Evolutionary conservation across 53 echinoderm and acorn worm species (phyloP).

Genomic region (Patiria pectinifera): DNA sequence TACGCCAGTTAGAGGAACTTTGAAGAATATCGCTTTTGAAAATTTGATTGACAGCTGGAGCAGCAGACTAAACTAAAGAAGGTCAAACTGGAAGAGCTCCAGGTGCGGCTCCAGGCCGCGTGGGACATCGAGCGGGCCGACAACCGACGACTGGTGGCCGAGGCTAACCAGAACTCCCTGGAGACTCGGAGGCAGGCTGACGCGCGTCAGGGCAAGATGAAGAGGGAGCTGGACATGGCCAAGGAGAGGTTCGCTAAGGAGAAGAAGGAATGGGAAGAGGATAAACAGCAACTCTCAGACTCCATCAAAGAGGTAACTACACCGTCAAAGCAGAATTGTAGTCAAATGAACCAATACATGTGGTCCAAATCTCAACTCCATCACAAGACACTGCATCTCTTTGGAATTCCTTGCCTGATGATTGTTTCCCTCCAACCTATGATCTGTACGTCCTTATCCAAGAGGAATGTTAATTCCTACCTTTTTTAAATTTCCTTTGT

Average conservation of each 20-base stretch:
- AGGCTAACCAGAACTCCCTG: conserved; percentile 86
- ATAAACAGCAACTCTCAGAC: conserved; percentile 66
- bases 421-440: no score
- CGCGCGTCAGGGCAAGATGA: conserved; percentile 61
- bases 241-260: conserved; percentile 78
- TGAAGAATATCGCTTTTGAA: neutral
- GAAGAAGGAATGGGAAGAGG: conserved; percentile 81
- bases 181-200: conserved; percentile 87
- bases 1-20: no score
- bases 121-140: conserved; percentile 95
- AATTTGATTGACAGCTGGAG: conserved; percentile 71
- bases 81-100: conserved; percentile 90
- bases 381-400: no score
- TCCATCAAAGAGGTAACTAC: conserved; percentile 75
- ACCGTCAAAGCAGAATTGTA: no score
- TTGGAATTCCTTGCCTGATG: no score
- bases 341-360: no score
- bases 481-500: no score
- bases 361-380: no score
- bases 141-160: conserved; percentile 87
- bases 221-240: conserved; percentile 71
- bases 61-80: conserved; percentile 94
- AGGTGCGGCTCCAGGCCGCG: conserved; percentile 84
- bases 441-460: no score
- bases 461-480: no score